Evolutionary conservation across 92 coral and sea anemone genomes (phyloP), one percentile per base, ranked within the genome.

Genomic region (Paragorgia papillata): DNA sequence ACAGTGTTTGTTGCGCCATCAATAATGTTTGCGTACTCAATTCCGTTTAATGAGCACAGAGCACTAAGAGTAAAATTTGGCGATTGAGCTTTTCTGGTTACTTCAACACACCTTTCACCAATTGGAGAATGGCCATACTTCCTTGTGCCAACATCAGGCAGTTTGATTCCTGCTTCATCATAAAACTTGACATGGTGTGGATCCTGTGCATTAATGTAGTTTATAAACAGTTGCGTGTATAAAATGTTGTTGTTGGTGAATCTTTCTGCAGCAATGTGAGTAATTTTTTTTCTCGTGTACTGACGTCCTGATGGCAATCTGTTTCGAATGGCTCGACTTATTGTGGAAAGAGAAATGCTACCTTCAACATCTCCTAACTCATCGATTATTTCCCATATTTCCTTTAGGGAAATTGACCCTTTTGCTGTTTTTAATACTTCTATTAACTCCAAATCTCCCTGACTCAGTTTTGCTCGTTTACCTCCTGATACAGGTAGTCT

Each of bases 401-500:
- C 76, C 13, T 10, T 59, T 3, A 75, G 48, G 34, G 51, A 49
- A 15, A 82, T 82, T 9, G 86, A 81, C 25, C 82, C 76, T 9
- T 62, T 41, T 21, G 78, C 57, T n/a, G n/a, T n/a, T n/a, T n/a
- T n/a, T n/a, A n/a, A n/a, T n/a, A n/a, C n/a, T n/a, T n/a, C n/a
- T n/a, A 83, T 83, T 40, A 83, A 51, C 54, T 83, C 87, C 41
- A 66, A 76, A 49, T 83, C 87, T 7, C 80, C 65, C 29, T 41
- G 75, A 46, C 55, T 39, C 35, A 66, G 25, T 40, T 64, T 74
- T 35, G 64, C 33, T 4, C 6, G 32, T 14, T 46, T 62, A 24
- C 57, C 48, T n/a, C 86, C 81, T 27, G 75, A 80, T 54, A 69
- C 44, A 4, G 79, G 82, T 49, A 54, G 35, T 54, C 76, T 62